A percentile compares a stretch with the other conserved stretches of the same genome.
Conservation (phyloP, 2,888 invertebrate genomes). For the Xanthorhoe spadicearia region DNA sequence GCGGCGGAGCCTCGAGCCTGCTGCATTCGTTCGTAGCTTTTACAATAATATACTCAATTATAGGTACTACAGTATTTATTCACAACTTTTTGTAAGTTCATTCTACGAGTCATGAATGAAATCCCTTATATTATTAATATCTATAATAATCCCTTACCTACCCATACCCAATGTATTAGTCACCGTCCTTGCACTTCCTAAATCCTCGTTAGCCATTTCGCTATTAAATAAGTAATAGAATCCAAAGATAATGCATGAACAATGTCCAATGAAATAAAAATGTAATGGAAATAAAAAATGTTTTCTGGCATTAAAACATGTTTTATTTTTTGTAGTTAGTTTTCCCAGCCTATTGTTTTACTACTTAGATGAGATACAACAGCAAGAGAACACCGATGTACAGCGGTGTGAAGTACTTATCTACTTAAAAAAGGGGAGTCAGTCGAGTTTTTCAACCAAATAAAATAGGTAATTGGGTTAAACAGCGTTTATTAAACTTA, state of each 20-base stretch:
- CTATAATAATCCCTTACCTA: not conserved
- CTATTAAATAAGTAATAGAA: conserved; percentile 57
- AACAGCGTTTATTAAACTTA: conserved; percentile 24
- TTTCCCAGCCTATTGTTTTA: not conserved
- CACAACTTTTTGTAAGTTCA: not conserved
- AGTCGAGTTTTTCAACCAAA: no score
- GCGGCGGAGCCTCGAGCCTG: conserved; percentile 1
- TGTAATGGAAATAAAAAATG: conserved; percentile 42
- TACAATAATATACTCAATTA: conserved; percentile 4
- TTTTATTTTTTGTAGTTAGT: conserved; percentile 13
- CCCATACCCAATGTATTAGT: conserved; percentile 9
- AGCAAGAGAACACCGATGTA: no score
- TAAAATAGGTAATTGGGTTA: not conserved
- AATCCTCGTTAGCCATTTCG: conserved; percentile 7
- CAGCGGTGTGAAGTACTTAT: no score
- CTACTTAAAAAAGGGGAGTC: no score
- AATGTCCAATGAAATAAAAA: conserved; percentile 61
- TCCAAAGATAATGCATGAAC: conserved; percentile 72
- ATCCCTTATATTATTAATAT: not conserved
- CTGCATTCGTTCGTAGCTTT: conserved; percentile 10
- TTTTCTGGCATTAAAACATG: conserved; percentile 14
- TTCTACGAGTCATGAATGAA: not conserved
- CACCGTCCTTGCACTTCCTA: conserved; percentile 4
- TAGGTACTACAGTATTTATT: conserved; percentile 12
- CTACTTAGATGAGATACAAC: no score